Base-by-base conservation (phyloP, 2,113 vertebrate species). In the Syngnathus floridae region DNA sequence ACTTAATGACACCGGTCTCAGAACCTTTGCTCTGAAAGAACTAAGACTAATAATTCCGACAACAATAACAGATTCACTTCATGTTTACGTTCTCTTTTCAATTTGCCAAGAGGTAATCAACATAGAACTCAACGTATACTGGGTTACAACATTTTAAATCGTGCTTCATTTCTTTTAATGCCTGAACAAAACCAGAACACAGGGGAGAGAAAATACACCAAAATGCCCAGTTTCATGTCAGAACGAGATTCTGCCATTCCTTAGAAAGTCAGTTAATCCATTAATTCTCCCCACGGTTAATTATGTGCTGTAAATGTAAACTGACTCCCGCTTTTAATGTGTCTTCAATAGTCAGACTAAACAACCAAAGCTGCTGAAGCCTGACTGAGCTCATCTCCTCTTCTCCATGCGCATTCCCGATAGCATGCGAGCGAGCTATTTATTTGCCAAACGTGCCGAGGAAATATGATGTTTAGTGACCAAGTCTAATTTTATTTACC, bases 401-500 rank as follows among this genome's bases (percentile, higher is more conserved):
- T 40, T 48, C 37, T 63, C 41, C 51, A 3, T 60, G 58, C 69
- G 65, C 48, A 54, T 69, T 74, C 48, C 13, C 66, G 22, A 64
- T 55, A 63, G 22, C 6, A 54, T 63, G 60, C 57, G 62, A 66
- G 60, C 57, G 62, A 66, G 62, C 38, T 41, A 57, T 74, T 66
- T 77, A 65, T 66, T 65, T 60, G 71, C 62, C 67, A 64, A 65
- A 45, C 51, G 67, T 73, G 70, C 40, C 52, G 41, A 57, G 38
- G 52, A 61, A 66, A 41, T 51, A 63, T 69, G 49, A 1, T 38
- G 19, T 65, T 76, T 67, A 78, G 66, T 73, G 64, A 76, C 72
- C 77, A 83, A 71, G 78, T 64, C 79, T 49, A 83, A 84, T 84
- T 68, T 72, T 73, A 75, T 86, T 89, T 69, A 64, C 70, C 70